These are phyloP conservation scores for Drosophila nannoptera DNA, from an alignment of 1,140 invertebrate genomes.

Conservation along the genomic window DNA sequence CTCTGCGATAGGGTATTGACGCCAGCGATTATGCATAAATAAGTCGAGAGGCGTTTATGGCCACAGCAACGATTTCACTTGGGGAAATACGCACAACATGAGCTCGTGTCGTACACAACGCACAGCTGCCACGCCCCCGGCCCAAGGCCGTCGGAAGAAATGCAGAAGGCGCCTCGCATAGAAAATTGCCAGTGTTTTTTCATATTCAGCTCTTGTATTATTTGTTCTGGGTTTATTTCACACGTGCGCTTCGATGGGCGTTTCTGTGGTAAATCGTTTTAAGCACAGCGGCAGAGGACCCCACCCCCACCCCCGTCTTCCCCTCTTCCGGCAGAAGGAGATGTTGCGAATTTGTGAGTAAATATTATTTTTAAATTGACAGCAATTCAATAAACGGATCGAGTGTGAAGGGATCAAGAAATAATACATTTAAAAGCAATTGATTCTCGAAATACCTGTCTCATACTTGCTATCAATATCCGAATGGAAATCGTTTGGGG, in stretches of 20 bases:
- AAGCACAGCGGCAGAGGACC: constrained; percentile 5
- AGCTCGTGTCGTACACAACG: constrained; percentile 32
- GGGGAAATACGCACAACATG: constrained; percentile 18
- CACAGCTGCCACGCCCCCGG: constrained; percentile 11
- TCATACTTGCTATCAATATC: not conserved
- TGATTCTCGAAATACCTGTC: constrained; percentile 7
- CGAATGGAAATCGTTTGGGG: constrained; percentile 4
- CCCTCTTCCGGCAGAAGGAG: too few species aligned
- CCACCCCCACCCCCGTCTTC: too few species aligned
- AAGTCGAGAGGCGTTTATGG: constrained; percentile 31
- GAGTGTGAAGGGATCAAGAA: constrained; percentile 57
- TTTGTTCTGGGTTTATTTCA: constrained; percentile 18
- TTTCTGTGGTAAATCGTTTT: constrained; percentile 34
- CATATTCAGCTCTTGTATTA: constrained; percentile 58
- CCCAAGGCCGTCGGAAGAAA: too few species aligned
- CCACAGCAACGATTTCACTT: constrained; percentile 22
- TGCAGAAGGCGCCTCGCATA: not conserved
- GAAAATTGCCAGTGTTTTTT: constrained; percentile 56
- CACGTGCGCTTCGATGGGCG: not conserved
- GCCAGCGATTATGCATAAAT: constrained; percentile 38
- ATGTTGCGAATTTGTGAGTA: constrained; percentile 60
- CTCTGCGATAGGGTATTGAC: constrained; percentile 20
- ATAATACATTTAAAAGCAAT: constrained; percentile 1
- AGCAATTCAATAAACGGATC: constrained; percentile 67
- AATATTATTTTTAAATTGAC: constrained; percentile 74